Evolutionary conservation across 2,113 vertebrate genomes (phyloP).

Genomic region (Bubo bubo): DNA sequence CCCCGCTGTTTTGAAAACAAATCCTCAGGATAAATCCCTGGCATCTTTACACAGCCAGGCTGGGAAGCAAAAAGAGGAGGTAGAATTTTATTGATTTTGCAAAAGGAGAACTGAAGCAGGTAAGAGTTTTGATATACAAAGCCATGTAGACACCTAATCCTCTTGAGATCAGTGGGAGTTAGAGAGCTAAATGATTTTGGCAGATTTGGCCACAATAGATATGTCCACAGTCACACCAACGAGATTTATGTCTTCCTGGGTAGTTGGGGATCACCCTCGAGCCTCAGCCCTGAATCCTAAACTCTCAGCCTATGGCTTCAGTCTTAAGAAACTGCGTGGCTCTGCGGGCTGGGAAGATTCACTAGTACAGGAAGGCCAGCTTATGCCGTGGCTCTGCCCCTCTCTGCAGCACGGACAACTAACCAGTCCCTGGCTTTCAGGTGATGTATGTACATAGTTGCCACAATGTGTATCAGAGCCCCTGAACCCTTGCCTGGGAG

Average conservation of each 20-base stretch:
- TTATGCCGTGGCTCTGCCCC: not conserved
- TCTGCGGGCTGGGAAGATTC: not conserved
- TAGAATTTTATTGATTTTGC: not conserved
- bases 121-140: not conserved
- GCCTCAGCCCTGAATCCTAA: not conserved
- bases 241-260: not conserved
- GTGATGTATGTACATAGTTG: fast-evolving
- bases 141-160: not conserved
- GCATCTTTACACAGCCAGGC: not conserved
- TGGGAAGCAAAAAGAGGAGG: not conserved
- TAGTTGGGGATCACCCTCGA: not conserved
- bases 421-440: not conserved
- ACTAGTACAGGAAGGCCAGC: not conserved
- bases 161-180: not conserved
- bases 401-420: not conserved
- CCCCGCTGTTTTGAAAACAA: not conserved
- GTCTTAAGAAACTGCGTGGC: not conserved
- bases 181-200: not conserved
- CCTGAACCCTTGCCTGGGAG: not conserved
- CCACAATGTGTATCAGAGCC: not conserved
- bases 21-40: not conserved
- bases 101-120: not conserved
- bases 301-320: not conserved
- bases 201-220: not conserved
- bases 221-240: not conserved